phyloP scores from a whole-genome alignment of 2,888 invertebrate species.

The Sarcophaga variegata region DNA sequence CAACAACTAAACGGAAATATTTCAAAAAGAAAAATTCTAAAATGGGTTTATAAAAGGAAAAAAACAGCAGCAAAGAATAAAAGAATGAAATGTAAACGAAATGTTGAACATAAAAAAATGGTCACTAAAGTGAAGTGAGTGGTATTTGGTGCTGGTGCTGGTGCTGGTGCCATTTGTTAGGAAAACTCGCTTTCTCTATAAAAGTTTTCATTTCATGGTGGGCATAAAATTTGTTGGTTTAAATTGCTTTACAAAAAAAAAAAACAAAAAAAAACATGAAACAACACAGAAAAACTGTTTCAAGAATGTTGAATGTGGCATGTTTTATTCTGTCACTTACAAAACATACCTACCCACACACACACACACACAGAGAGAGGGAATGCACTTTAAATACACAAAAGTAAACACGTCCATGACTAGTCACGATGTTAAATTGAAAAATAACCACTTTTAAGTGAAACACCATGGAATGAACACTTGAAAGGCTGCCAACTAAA shows the following conservation, averaged over 20 bases:
- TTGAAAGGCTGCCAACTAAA: conserved; percentile 5
- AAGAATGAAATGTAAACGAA: background rate
- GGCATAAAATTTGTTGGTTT: conserved; percentile 1
- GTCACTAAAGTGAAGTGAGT: background rate
- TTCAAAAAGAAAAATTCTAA: conserved; percentile 1
- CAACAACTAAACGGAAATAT: background rate
- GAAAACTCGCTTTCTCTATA: background rate
- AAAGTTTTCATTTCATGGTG: conserved; percentile 11
- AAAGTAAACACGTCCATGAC: conserved; percentile 6
- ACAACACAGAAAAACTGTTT: background rate
- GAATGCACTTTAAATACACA: background rate
- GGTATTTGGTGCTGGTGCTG: background rate
- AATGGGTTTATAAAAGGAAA: conserved; percentile 25
- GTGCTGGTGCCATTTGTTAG: background rate
- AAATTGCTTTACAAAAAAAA: background rate
- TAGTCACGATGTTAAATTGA: conserved; percentile 41
- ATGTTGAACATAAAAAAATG: background rate
- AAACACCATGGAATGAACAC: background rate
- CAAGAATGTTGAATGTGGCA: background rate
- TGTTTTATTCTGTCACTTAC: background rate
- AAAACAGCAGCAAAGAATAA: background rate
- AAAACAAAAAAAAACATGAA: no score
- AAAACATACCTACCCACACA: no score
- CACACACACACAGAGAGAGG: no score
- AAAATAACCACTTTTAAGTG: conserved; percentile 25